Percentiles rank a stretch among this genome's conserved stretches.
These are phyloP conservation scores for Holothuria leucospilota DNA, from an alignment of 53 echinoderm and acorn worm species.

Conservation along the genomic window DNA sequence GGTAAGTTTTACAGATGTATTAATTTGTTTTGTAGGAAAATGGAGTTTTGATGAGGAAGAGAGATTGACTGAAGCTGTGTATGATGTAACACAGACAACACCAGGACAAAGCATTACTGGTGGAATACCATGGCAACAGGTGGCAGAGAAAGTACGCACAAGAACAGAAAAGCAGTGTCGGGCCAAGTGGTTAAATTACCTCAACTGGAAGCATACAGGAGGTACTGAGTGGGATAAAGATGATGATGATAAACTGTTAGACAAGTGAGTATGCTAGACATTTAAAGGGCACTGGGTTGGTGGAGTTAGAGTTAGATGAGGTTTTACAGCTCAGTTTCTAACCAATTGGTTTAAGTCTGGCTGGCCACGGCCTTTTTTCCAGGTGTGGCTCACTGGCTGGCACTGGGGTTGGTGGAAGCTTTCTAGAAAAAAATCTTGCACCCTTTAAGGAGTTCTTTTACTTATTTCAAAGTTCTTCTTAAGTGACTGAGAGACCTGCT, in stretches of 20 bases:
- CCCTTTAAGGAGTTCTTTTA: no score
- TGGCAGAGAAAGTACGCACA: constrained; percentile 84
- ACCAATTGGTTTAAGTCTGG: no score
- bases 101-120: constrained; percentile 93
- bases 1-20: no score
- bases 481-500: no score
- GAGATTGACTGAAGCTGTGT: constrained; percentile 78
- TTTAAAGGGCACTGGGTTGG: not conserved
- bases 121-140: constrained; percentile 96
- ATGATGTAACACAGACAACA: constrained; percentile 73
- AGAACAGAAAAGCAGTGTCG: constrained; percentile 97
- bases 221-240: constrained; percentile 87
- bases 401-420: not conserved
- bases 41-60: constrained; percentile 86
- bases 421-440: not conserved
- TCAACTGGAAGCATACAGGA: constrained; percentile 97
- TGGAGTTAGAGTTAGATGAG: no score
- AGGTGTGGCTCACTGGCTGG: no score
- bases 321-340: no score
- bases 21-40: constrained; percentile 65
- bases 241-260: constrained; percentile 81
- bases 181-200: constrained; percentile 97
- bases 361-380: no score
- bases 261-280: constrained; percentile 68
- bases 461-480: no score